A percentile compares a stretch with the other conserved stretches of the same genome.
Evolutionary conservation across 2,113 vertebrate genomes (phyloP).

Genomic region (Oceanites oceanicus): DNA sequence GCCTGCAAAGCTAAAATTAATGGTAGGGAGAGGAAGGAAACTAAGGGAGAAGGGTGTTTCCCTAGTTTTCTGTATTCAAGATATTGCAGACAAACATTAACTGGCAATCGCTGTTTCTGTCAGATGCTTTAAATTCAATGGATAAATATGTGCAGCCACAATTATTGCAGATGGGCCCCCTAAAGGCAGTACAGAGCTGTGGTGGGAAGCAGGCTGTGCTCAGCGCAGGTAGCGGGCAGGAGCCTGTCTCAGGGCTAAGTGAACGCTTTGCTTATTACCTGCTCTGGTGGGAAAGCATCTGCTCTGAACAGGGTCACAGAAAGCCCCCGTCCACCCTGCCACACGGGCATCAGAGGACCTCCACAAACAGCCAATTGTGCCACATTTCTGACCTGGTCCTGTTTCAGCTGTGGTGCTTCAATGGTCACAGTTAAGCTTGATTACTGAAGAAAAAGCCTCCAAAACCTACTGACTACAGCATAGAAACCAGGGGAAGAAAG

Average conservation of each 20-base stretch:
- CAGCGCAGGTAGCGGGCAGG: neutral
- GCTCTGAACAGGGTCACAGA: neutral
- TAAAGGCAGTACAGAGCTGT: too few species aligned
- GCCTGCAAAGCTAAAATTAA: neutral
- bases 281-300: neutral
- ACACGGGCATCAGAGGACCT: neutral
- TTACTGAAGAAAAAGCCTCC: neutral
- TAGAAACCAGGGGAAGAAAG: neutral
- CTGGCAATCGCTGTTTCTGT: neutral
- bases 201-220: neutral
- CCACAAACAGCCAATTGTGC: neutral
- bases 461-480: neutral
- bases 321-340: neutral
- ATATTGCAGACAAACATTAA: neutral
- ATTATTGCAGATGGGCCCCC: neutral
- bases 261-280: neutral
- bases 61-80: neutral
- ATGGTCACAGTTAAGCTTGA: neutral
- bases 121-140: neutral
- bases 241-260: neutral
- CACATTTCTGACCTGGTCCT: neutral
- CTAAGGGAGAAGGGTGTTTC: neutral
- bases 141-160: neutral
- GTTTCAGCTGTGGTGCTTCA: neutral
- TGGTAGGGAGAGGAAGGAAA: neutral